Evolutionary conservation across 2,888 invertebrate genomes (phyloP), one percentile per base, ranked within the genome.

Genomic region (Penaeus monodon): DNA sequence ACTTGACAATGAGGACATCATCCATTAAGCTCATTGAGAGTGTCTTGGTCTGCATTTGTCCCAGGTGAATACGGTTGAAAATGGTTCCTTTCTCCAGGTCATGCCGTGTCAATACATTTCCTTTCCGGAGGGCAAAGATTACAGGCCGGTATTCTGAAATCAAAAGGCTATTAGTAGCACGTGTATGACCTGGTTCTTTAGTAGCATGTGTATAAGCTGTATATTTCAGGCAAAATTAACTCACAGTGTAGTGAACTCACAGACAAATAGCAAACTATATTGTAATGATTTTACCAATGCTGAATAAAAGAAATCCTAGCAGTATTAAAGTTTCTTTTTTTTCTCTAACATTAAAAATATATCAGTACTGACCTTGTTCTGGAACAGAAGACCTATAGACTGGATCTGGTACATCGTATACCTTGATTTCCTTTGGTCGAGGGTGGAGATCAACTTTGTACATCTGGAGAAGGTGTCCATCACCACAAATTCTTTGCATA

Each of bases 81-180:
- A 64, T 38, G 33, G 57, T 49, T 29, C 89, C 89, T 17, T 66
- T 89, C 10, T 86, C 77, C 63, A 89, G 79, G 73, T 89, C 78
- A 38, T 86, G 86, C n/a, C 89, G 84, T 27, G 86, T 86, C 57
- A 89, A 68, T 6, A 86, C 64, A 77, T 78, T 80, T n/a, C 83
- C 83, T 63, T 89, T 89, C 27, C 89, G 73, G 38, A 89, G 70
- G 2, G 77, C 77, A 22, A 84, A 81, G 63, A 89, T 73, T 22
- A 84, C 81, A 10, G 89, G 89, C 38, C 86, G 89, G 70, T 86
- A 89, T 68, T 89, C 89, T 89, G 84, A 57, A 86, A 83, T 33
- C 29, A 80, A 70, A 44, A 81, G 0, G 24, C 29, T 20, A 27
- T 17, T 8, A 81, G 22, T 66, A 66, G 20, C 24, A 65, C 22